phyloP scores from a whole-genome alignment of 2,797 vertebrate genomes.

The Sternotherus odoratus region DNA sequence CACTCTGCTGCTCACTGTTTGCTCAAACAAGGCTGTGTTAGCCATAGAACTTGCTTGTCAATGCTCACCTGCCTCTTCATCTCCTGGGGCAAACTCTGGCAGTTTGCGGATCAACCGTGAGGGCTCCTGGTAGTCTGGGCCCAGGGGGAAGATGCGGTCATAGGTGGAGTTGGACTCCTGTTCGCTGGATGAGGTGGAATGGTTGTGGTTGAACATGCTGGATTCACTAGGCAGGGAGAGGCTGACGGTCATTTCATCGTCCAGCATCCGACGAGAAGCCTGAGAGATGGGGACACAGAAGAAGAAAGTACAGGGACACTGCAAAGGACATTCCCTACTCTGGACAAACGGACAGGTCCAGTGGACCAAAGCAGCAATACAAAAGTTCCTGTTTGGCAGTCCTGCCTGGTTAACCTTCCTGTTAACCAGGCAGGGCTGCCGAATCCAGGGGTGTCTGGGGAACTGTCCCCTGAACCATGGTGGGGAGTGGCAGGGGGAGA shows the following conservation, averaged over 20 bases:
- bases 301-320: neutral
- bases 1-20: neutral
- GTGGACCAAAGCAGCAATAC: neutral
- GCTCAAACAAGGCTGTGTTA: neutral
- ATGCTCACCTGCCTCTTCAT: slow-evolving; percentile 88
- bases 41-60: neutral
- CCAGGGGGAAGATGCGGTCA: slow-evolving; percentile 95
- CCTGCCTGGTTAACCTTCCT: neutral
- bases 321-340: neutral
- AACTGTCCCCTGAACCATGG: neutral
- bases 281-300: slow-evolving; percentile 60
- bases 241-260: slow-evolving; percentile 96
- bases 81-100: slow-evolving; percentile 88
- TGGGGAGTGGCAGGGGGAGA: accelerated
- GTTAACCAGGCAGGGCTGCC: neutral
- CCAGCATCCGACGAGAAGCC: slow-evolving; percentile 95
- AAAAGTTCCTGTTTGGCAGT: neutral
- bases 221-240: slow-evolving; percentile 97
- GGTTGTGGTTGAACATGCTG: slow-evolving; percentile 91
- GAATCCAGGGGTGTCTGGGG: neutral
- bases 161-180: slow-evolving; percentile 95
- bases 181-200: slow-evolving; percentile 87
- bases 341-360: neutral
- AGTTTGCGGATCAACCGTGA: slow-evolving; percentile 93
- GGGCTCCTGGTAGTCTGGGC: slow-evolving; percentile 97